Evolutionary conservation across 2,888 invertebrate species (phyloP).

Genomic region (Gonocerus acuteangulatus): DNA sequence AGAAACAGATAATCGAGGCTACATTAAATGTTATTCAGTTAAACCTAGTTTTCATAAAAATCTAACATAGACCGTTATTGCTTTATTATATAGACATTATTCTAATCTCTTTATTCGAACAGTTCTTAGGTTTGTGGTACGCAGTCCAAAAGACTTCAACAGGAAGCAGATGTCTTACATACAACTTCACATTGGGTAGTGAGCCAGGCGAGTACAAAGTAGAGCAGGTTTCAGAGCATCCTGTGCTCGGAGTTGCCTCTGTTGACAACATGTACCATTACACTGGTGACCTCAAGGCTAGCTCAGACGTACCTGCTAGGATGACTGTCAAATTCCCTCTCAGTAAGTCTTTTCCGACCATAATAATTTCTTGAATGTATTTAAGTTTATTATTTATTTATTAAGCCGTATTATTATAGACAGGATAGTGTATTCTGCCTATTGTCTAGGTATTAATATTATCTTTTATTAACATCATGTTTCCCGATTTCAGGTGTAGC

Average conservation of each 20-base stretch:
- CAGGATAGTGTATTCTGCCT: too few species aligned
- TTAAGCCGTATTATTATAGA: too few species aligned
- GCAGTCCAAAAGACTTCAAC: conserved; percentile 77
- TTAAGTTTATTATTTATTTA: too few species aligned
- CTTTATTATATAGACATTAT: too few species aligned
- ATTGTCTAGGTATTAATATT: too few species aligned
- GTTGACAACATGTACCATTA: conserved; percentile 73
- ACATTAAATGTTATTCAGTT: too few species aligned
- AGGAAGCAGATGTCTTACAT: conserved; percentile 67
- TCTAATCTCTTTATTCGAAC: too few species aligned
- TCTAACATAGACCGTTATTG: too few species aligned
- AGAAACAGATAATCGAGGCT: too few species aligned
- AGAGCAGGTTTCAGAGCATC: conserved; percentile 50
- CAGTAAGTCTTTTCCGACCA: conserved; percentile 52
- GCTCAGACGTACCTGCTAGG: conserved; percentile 56
- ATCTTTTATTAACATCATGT: too few species aligned
- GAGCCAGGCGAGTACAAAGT: conserved; percentile 62
- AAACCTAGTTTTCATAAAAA: too few species aligned
- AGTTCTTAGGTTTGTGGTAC: conserved; percentile 75
- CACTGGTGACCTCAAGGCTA: conserved; percentile 58
- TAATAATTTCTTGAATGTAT: too few species aligned
- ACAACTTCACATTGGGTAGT: conserved; percentile 62
- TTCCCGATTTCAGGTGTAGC: conserved; percentile 62
- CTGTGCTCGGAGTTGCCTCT: conserved; percentile 56
- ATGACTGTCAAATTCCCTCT: conserved; percentile 72